Base-by-base conservation (phyloP, 2,113 vertebrate genomes). In the Rhizomys pruinosus region DNA sequence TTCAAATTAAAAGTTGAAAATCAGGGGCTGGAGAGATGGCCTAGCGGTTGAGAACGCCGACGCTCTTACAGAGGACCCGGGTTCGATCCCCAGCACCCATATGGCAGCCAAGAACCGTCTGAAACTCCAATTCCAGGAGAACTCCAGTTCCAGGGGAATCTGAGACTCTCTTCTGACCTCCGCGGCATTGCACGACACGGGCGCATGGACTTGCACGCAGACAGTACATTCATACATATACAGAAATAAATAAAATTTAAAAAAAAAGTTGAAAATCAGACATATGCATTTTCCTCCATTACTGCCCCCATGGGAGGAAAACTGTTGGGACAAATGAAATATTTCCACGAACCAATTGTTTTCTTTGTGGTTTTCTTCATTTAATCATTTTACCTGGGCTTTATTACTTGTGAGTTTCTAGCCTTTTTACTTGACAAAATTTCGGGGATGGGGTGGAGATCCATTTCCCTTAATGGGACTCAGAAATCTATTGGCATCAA, bases 401-500 rank as follows among this genome's bases (percentile, higher is more conserved):
- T 95, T 79, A 92, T 95, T 96, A 96, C 76, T 82, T 96, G 61
- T 59, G n/a, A 93, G 86, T 19, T 88, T 89, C 66, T 74, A 90
- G 47, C 29, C 19, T 90, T 92, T 74, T 94, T 72, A 42, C 90
- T 95, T 47, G 73, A 89, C 16, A 79, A 74, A 20, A 74, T 25
- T 92, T 89, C n/a, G 61, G 71, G 27, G 27, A 22, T 64, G 55
- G 23, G 25, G n/a, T n/a, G 69, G 59, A 93, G 78, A 92, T 92
- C 74, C 72, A 77, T 93, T 96, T 95, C 76, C 90, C 93, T 96
- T 93, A 96, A 96, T 93, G 87, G 81, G 8, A 93, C 87, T 92
- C n/a, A 66, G 95, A 96, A 96, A 90, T 95, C 92, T 92, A 92
- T 93, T 73, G 69, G 8, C 85, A 42, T 55, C 95, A 96, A 95